Evolutionary conservation across 1,140 invertebrate species (phyloP), one percentile per base, ranked within the genome.

Genomic region (Octopus sinensis): DNA sequence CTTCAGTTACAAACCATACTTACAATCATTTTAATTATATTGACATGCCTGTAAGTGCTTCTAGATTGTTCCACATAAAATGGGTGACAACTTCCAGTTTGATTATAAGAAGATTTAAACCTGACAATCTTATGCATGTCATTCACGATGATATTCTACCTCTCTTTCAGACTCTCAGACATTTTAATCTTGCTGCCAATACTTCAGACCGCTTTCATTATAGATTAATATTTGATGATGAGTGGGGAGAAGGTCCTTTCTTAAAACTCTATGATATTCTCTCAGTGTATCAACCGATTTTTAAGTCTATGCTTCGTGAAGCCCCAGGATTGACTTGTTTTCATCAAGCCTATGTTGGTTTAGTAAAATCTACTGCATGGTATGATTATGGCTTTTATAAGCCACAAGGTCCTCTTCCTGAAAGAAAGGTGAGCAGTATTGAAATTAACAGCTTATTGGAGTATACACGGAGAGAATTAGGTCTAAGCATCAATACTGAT

Each of bases 81-180:
- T 85, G 87, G 82, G 53, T 86, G 9, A 78, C 84, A 53, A 81
- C 78, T 23, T 79, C 73, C 4, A 86, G 81, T 54, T 79, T 91
- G 7, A 84, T 90, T 5, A 86, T 90, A 23, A 85, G 80, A 51
- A 87, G 92, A 43, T 93, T 93, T 83, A 92, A 93, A 84, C 90
- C 92, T 7, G 92, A 92, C 83, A 93, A 93, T 86, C 86, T 93
- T 17, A 93, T 93, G 92, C 92, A 93, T 89, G 89, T 92, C 54
- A 86, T 93, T 62, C 92, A 93, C 88, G 92, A 93, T 88, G 92
- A 93, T 85, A 81, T 93, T 0, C 80, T 93, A 17, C 92, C 92
- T 6, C 79, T 92, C 6, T 91, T 87, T 86, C 79, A 87, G 51
- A 92, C 91, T 30, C 86, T 92, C 53, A 80, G 85, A 68, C 76